These are phyloP conservation scores for Epizoanthus illoricatus DNA, from an alignment of 92 coral and sea anemone species.

Conservation along the genomic window DNA sequence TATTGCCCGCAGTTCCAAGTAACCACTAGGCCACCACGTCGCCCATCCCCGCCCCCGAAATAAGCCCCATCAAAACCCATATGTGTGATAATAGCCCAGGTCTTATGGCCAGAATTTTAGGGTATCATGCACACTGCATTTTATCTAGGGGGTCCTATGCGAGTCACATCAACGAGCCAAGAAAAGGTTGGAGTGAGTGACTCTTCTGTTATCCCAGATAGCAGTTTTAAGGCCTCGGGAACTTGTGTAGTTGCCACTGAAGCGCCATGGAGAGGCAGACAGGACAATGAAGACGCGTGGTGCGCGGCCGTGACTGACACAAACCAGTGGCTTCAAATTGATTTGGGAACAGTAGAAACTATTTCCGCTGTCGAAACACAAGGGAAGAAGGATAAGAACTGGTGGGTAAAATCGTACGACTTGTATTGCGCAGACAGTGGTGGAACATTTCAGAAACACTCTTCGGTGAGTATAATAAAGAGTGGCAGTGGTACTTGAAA, in stretches of 20 bases:
- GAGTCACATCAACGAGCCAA: neutral
- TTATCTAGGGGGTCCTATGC: no score
- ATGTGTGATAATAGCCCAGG: no score
- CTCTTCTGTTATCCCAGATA: conserved; percentile 8
- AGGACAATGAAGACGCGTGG: neutral
- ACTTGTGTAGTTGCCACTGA: neutral
- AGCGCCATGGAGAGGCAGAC: conserved; percentile 2
- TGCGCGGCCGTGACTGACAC: conserved; percentile 13
- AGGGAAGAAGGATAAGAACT: neutral
- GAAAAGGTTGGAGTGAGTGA: neutral
- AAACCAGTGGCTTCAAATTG: conserved; percentile 25
- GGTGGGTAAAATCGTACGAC: neutral
- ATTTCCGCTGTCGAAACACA: neutral
- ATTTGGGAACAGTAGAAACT: neutral
- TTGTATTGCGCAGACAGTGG: no score
- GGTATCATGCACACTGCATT: no score
- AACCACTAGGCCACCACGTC: no score
- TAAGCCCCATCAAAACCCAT: no score
- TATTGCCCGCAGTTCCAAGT: no score
- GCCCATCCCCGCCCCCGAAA: no score
- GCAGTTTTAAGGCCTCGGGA: neutral
- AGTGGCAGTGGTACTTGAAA: neutral
- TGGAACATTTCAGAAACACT: neutral
- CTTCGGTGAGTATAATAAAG: neutral
- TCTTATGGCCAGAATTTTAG: no score